Conservation (phyloP, 2,888 invertebrate species). For the Folsomia manolachei region DNA sequence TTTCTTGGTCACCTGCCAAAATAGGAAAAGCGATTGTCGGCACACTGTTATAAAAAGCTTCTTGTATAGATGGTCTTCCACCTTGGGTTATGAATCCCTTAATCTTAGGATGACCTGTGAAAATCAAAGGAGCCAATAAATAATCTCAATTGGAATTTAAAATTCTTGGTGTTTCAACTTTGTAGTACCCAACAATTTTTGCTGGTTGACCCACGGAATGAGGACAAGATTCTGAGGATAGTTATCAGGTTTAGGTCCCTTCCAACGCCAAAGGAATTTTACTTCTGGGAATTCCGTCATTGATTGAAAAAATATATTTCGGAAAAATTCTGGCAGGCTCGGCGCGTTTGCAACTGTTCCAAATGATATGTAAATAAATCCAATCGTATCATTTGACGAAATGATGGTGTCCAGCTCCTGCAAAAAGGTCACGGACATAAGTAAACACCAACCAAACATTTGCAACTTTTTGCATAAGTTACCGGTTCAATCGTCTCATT, state of each 20-base stretch:
- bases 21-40: conserved; percentile 61
- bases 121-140: neutral
- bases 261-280: conserved; percentile 44
- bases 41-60: conserved; percentile 62
- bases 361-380: conserved; percentile 35
- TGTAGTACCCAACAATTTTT: conserved; percentile 33
- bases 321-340: conserved; percentile 21
- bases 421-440: no score
- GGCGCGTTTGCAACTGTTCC: conserved; percentile 37
- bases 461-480: no score
- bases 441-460: no score
- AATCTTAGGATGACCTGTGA: conserved; percentile 59
- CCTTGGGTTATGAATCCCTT: conserved; percentile 66
- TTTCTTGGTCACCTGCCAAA: conserved; percentile 19
- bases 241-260: conserved; percentile 50
- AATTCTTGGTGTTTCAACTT: no score
- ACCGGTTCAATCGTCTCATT: no score
- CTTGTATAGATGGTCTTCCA: conserved; percentile 65
- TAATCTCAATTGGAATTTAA: neutral
- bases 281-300: conserved; percentile 30
- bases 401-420: neutral
- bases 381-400: conserved; percentile 1
- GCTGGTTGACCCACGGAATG: conserved; percentile 46
- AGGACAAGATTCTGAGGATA: conserved; percentile 48
- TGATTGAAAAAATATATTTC: conserved; percentile 33